phyloP scores from a whole-genome alignment of 2,113 vertebrate genomes.

The Perccottus glenii region DNA sequence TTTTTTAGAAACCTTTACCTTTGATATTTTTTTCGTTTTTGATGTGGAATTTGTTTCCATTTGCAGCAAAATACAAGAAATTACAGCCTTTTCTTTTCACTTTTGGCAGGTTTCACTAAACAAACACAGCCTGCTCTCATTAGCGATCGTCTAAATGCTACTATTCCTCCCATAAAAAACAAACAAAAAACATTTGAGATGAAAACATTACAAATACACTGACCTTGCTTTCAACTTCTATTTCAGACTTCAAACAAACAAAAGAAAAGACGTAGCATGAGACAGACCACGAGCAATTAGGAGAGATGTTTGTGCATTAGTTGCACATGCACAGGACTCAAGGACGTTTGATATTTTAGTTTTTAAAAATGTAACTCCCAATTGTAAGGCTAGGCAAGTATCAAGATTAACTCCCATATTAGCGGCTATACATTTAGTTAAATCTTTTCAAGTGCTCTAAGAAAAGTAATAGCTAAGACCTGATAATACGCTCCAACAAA shows the following conservation, averaged over 20 bases:
- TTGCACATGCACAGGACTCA: slow-evolving; percentile 10
- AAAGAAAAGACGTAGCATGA: not conserved
- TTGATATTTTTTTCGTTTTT: slow-evolving; percentile 8
- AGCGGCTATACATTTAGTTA: no score
- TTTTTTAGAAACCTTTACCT: not conserved
- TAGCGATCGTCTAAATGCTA: slow-evolving; percentile 30
- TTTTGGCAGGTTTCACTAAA: slow-evolving; percentile 9
- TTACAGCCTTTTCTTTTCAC: not conserved
- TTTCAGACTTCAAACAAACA: slow-evolving; percentile 52
- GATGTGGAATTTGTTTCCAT: slow-evolving; percentile 15
- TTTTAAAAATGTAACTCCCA: no score
- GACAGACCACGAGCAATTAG: slow-evolving; percentile 32
- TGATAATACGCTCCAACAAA: not conserved
- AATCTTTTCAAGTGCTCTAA: not conserved
- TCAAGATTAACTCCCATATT: no score
- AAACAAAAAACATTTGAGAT: slow-evolving; percentile 35
- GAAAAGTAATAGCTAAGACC: not conserved
- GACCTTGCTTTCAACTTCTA: slow-evolving; percentile 55
- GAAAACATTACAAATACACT: slow-evolving; percentile 44
- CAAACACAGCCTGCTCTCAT: slow-evolving; percentile 1
- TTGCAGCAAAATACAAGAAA: not conserved
- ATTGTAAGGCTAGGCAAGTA: no score
- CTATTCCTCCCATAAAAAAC: slow-evolving; percentile 19
- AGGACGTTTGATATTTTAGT: not conserved
- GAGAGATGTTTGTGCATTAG: slow-evolving; percentile 3